phyloP scores from a whole-genome alignment of 2,113 vertebrate genomes.

The Perca fluviatilis region DNA sequence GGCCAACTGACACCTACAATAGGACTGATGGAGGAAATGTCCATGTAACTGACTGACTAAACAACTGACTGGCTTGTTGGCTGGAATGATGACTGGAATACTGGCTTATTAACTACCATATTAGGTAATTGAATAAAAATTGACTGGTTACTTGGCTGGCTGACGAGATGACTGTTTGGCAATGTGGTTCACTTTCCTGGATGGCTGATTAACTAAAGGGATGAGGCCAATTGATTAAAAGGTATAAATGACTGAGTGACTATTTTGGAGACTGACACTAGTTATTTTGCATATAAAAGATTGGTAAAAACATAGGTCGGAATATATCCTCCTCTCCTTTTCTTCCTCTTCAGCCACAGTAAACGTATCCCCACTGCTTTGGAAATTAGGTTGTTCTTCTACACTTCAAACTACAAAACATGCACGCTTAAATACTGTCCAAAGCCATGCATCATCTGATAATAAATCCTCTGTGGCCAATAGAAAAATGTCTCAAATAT shows the following conservation, averaged over 20 bases:
- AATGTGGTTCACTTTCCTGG: conserved; percentile 3
- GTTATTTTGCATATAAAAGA: conserved; percentile 8
- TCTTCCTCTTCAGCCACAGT: not conserved
- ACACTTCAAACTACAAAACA: conserved; percentile 13
- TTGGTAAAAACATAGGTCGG: conserved; percentile 1
- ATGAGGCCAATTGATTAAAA: conserved; percentile 33
- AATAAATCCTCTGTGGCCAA: not conserved
- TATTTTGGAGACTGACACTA: conserved; percentile 3
- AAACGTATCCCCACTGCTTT: not conserved
- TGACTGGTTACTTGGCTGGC: conserved; percentile 3
- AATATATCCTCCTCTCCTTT: not conserved
- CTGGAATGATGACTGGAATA: conserved; percentile 15
- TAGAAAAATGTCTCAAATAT: conserved; percentile 6
- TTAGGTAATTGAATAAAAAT: conserved; percentile 12
- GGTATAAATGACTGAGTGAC: not conserved
- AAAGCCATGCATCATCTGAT: not conserved
- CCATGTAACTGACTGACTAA: conserved; percentile 2
- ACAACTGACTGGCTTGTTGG: not conserved
- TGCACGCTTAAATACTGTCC: not conserved
- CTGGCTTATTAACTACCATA: not conserved
- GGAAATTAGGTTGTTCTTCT: not conserved
- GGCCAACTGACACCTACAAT: conserved; percentile 9
- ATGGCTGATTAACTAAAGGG: not conserved
- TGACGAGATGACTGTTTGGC: conserved; percentile 14
- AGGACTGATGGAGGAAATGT: conserved; percentile 22